Conservation (phyloP, 2,797 vertebrate genomes). For the Bovichtus variegatus region DNA sequence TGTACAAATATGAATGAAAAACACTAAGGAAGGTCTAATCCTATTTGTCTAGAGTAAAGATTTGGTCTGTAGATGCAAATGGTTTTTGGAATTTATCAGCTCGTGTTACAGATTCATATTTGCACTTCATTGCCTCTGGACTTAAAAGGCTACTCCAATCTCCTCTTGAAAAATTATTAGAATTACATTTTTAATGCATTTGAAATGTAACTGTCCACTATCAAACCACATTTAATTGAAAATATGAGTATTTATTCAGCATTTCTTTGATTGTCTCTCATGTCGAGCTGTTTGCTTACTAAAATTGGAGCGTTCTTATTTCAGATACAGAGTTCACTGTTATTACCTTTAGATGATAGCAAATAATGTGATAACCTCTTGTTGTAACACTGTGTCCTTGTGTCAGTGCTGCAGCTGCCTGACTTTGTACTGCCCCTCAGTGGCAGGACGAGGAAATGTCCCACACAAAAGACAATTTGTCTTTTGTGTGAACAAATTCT, state of each 20-base stretch:
- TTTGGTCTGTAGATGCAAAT: slow-evolving; percentile 32
- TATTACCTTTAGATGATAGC: slow-evolving; percentile 69
- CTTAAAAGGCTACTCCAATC: slow-evolving; percentile 40
- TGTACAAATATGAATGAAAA: slow-evolving; percentile 12
- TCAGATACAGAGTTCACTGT: slow-evolving; percentile 45
- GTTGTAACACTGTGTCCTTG: slow-evolving; percentile 56
- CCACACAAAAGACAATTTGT: not conserved
- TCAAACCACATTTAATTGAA: slow-evolving; percentile 62
- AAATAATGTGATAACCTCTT: slow-evolving; percentile 74
- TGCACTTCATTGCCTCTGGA: slow-evolving; percentile 48
- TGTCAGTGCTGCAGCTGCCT: slow-evolving; percentile 53
- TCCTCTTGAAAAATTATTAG: slow-evolving; percentile 44
- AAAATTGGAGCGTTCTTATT: slow-evolving; percentile 61
- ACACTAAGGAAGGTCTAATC: slow-evolving; percentile 10
- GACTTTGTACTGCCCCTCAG: slow-evolving; percentile 85
- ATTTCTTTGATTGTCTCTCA: slow-evolving; percentile 42
- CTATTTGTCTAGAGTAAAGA: slow-evolving; percentile 23
- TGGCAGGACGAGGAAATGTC: slow-evolving; percentile 67
- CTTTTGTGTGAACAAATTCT: slow-evolving; percentile 32
- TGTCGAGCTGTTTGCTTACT: slow-evolving; percentile 66
- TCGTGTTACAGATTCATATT: slow-evolving; percentile 38
- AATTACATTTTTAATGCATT: slow-evolving; percentile 70
- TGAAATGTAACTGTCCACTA: slow-evolving; percentile 64
- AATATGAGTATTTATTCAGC: slow-evolving; percentile 64
- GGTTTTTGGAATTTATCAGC: slow-evolving; percentile 22